A percentile compares a stretch with the other conserved stretches of the same genome.
phyloP scores from a whole-genome alignment of 2,797 vertebrate genomes.

The Forpus xanthops region DNA sequence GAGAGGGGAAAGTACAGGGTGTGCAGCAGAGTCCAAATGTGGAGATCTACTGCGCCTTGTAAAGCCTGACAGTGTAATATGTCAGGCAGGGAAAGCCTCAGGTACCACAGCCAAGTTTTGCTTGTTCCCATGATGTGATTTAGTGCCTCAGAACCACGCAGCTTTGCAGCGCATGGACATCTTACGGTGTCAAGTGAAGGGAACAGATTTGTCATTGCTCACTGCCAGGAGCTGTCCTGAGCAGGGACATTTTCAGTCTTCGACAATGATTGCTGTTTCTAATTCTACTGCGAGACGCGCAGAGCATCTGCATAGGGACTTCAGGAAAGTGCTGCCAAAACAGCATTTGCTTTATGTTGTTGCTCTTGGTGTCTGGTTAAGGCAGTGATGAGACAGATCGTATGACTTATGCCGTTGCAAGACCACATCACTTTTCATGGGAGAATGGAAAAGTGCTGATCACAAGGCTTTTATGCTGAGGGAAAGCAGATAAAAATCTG shows the following conservation, averaged over 20 bases:
- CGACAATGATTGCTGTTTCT: conserved; percentile 65
- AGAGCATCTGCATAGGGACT: conserved; percentile 76
- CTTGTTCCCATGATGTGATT: conserved; percentile 43
- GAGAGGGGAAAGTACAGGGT: neutral
- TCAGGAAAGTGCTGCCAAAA: conserved; percentile 74
- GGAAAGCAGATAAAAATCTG: conserved; percentile 85
- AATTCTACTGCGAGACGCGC: conserved; percentile 73
- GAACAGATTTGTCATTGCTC: conserved; percentile 69
- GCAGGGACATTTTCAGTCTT: conserved; percentile 63
- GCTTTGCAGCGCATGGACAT: conserved; percentile 29
- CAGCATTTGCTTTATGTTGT: conserved; percentile 69
- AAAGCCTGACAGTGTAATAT: conserved; percentile 19
- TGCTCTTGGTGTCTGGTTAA: conserved; percentile 72
- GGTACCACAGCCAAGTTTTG: conserved; percentile 27
- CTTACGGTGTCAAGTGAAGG: conserved; percentile 45
- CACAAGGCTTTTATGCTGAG: conserved; percentile 75
- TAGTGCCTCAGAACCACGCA: neutral
- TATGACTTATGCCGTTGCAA: conserved; percentile 77
- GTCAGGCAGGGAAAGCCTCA: conserved; percentile 21
- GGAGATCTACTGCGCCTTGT: conserved; percentile 32
- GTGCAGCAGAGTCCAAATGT: neutral
- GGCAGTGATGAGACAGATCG: conserved; percentile 74
- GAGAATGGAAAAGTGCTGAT: conserved; percentile 81
- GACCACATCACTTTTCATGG: conserved; percentile 84
- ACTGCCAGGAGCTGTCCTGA: conserved; percentile 22